Base-by-base conservation (phyloP, 1,140 invertebrate genomes). In the Drosophila kikkawai region DNA sequence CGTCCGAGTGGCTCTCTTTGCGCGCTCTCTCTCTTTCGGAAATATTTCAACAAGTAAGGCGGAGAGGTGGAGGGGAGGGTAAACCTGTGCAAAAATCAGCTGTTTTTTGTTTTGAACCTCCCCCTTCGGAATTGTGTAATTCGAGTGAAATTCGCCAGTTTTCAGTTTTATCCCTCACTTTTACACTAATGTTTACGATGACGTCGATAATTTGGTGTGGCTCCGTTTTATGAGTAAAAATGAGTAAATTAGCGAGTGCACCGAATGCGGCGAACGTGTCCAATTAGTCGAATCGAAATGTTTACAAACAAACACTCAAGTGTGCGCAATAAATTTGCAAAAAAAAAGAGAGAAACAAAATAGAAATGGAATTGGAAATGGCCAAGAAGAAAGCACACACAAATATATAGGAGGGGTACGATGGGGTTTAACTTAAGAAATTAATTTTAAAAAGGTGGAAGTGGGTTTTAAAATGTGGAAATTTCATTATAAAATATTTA, bases 41-140 rank as follows among this genome's bases (percentile, higher is more conserved):
- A 76, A 41, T 32, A 48, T 56, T 67, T 76, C 74, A 75, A 76
- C 74, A 76, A 76, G 73, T 76, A 67, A 45, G 26, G 32, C 51
- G 22, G 22, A 22, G 7, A 17, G 32, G 51, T 7, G 47, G 26
- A 34, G 32, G 36, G 36, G 15, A 36, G 32, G 19, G 19, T 4
- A n/a, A 34, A 6, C 19, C 17, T 19, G n/a, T 32, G 37, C 39
- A 22, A 41, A 65, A 80, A 61, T 84, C 84, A 88, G 84, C 84
- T 88, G 84, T 88, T 88, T 88, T 88, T 81, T 88, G 84, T 88
- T 88, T 84, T 81, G 73, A 75, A 68, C 45, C 56, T 42, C 51
- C 51, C 19, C 34, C 22, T 3, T 4, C n/a, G 47, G 13, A 37
- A 60, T 88, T 88, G 74, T 84, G 78, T 84, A 78, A 88, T 79